Conservation (phyloP, 1,140 invertebrate genomes). For the Drosophila sulfurigaster region DNA sequence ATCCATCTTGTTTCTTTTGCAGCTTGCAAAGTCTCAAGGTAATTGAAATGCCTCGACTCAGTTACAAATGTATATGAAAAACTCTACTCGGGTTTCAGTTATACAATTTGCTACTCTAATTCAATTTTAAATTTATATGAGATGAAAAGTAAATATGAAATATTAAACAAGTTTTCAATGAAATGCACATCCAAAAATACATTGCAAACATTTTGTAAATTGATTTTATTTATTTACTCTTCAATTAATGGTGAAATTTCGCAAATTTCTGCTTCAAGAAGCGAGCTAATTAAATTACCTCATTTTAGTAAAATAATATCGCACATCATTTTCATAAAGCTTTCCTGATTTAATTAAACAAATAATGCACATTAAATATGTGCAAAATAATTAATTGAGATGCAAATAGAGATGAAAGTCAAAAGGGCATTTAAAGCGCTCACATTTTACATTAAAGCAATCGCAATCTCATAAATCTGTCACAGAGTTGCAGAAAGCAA, state of each 20-base stretch:
- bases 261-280: background rate
- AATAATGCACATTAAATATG: background rate
- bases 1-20: background rate
- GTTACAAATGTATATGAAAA: conserved; percentile 4
- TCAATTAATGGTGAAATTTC: too few relatives aligned
- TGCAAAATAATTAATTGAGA: background rate
- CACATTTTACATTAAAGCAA: conserved; percentile 3
- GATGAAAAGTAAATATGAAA: background rate
- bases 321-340: background rate
- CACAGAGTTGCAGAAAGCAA: conserved; percentile 1
- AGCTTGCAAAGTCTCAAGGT: background rate
- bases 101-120: background rate
- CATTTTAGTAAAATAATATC: too few relatives aligned
- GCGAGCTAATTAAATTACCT: background rate
- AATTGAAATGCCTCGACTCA: conserved; percentile 2
- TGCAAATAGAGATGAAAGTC: background rate
- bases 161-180: background rate
- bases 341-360: background rate
- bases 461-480: conserved; percentile 22
- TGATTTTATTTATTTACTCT: background rate
- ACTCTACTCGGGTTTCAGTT: conserved; percentile 2
- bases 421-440: background rate
- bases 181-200: too few relatives aligned
- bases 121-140: conserved; percentile 4
- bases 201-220: too few relatives aligned